These are phyloP conservation scores for Platichthys stellatus DNA, from an alignment of 2,113 vertebrate genomes.

Conservation along the genomic window DNA sequence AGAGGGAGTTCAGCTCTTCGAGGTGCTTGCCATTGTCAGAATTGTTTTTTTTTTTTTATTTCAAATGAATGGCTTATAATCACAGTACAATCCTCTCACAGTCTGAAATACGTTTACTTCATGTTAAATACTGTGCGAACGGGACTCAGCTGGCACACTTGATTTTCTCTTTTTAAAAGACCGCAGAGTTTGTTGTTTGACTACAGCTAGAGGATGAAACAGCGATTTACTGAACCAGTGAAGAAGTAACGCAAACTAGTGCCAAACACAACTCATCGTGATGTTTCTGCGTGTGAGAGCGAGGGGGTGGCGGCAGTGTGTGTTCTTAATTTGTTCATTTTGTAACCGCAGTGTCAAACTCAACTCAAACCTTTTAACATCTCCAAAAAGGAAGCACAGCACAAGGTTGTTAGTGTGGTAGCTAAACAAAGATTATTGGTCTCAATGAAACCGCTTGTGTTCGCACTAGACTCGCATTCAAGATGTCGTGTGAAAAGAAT, in stretches of 20 bases:
- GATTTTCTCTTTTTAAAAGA: slow-evolving; percentile 45
- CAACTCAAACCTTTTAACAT: slow-evolving; percentile 29
- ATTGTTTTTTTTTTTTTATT: slow-evolving; percentile 1
- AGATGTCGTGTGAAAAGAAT: neutral
- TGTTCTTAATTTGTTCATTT: slow-evolving; percentile 34
- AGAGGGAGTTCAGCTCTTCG: slow-evolving; percentile 14
- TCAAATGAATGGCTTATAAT: slow-evolving; percentile 24
- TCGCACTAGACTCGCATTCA: slow-evolving; percentile 22
- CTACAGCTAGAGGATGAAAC: slow-evolving; percentile 12
- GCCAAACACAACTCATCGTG: slow-evolving; percentile 72
- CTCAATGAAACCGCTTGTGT: slow-evolving; percentile 55
- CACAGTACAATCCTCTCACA: slow-evolving; percentile 49
- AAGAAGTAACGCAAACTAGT: slow-evolving; percentile 60
- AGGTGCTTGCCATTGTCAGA: slow-evolving; percentile 49
- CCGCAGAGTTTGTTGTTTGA: slow-evolving; percentile 39
- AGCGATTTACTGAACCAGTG: slow-evolving; percentile 31
- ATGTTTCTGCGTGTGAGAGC: slow-evolving; percentile 30
- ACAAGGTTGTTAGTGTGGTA: slow-evolving; percentile 36
- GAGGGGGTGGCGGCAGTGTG: neutral
- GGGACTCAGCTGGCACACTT: slow-evolving; percentile 41
- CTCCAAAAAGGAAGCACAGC: slow-evolving; percentile 38
- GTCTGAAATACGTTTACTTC: slow-evolving; percentile 42
- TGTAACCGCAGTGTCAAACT: slow-evolving; percentile 49
- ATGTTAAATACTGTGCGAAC: slow-evolving; percentile 42
- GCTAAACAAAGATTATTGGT: slow-evolving; percentile 54